Conservation (phyloP, 2,113 vertebrate species). For the Fulmarus glacialis region DNA sequence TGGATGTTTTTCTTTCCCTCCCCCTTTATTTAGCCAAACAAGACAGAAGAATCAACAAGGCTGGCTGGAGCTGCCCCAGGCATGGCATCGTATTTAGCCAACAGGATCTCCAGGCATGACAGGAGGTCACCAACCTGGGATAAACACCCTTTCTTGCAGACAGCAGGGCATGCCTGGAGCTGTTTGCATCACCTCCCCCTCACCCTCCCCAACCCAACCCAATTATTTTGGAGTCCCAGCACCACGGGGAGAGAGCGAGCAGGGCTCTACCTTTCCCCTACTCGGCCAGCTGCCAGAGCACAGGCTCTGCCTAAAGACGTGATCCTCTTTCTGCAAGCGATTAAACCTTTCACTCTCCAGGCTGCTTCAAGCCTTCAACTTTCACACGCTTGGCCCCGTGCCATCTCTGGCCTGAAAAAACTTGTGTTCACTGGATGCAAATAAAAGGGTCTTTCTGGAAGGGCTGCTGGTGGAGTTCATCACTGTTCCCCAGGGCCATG, state of each 20-base stretch:
- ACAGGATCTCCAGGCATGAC: background rate
- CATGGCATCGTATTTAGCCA: background rate
- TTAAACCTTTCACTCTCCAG: conserved; percentile 55
- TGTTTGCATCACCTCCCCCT: background rate
- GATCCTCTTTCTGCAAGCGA: conserved; percentile 46
- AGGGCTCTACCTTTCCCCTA: conserved; percentile 56
- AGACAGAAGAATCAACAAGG: background rate
- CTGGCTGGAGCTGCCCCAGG: background rate
- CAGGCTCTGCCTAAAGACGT: background rate
- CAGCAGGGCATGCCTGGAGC: background rate
- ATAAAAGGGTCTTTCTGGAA: conserved; percentile 55
- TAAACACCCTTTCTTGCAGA: background rate
- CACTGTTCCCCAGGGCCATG: rapidly evolving
- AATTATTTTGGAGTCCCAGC: conserved; percentile 34
- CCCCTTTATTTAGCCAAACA: background rate
- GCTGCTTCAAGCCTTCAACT: conserved; percentile 55
- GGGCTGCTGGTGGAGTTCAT: background rate
- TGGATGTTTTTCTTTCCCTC: background rate
- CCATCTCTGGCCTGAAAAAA: conserved; percentile 30
- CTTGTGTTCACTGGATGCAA: conserved; percentile 4
- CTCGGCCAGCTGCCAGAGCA: conserved; percentile 27
- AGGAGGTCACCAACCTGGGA: background rate
- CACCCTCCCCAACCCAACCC: background rate
- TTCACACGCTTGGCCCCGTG: conserved; percentile 56
- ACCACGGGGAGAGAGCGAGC: background rate